Evolutionary conservation across 2,113 vertebrate genomes (phyloP).

Genomic region (Thunnus thynnus): DNA sequence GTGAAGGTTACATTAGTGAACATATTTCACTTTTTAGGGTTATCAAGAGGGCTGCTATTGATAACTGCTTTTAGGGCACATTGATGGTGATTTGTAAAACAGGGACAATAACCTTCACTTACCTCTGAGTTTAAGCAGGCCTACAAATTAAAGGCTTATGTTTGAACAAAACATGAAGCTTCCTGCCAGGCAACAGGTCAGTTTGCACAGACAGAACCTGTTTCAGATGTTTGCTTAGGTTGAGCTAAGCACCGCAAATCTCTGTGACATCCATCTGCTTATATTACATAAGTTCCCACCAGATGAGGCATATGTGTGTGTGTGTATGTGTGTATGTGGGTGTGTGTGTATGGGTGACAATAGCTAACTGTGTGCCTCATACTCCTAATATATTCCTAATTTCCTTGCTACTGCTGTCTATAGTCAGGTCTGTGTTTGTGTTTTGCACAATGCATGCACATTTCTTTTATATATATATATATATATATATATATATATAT

Average conservation of each 20-base stretch:
- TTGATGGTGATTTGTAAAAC: slow-evolving; percentile 20
- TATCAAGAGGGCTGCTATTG: neutral
- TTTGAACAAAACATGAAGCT: slow-evolving; percentile 47
- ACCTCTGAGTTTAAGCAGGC: slow-evolving; percentile 30
- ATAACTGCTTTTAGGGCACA: slow-evolving; percentile 25
- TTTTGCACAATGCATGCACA: slow-evolving; percentile 75
- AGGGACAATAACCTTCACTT: slow-evolving; percentile 21
- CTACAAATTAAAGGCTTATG: slow-evolving; percentile 35
- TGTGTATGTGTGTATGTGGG: slow-evolving; percentile 4
- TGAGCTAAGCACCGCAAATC: slow-evolving; percentile 68
- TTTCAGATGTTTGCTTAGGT: slow-evolving; percentile 75
- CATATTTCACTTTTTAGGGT: slow-evolving; percentile 7
- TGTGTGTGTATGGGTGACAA: slow-evolving; percentile 36
- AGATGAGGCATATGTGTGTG: slow-evolving; percentile 28
- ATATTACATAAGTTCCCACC: slow-evolving; percentile 63
- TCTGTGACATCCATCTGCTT: slow-evolving; percentile 73
- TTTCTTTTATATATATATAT: slow-evolving; percentile 54
- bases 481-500: neutral
- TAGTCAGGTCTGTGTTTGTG: slow-evolving; percentile 52
- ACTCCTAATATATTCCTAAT: slow-evolving; percentile 27
- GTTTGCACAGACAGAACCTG: slow-evolving; percentile 66
- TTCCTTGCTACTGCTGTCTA: slow-evolving; percentile 59
- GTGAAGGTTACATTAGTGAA: slow-evolving; percentile 11
- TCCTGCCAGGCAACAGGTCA: slow-evolving; percentile 61
- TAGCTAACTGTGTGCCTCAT: slow-evolving; percentile 40